Conservation (phyloP, 2,113 vertebrate species). For the Tamias sibiricus region DNA sequence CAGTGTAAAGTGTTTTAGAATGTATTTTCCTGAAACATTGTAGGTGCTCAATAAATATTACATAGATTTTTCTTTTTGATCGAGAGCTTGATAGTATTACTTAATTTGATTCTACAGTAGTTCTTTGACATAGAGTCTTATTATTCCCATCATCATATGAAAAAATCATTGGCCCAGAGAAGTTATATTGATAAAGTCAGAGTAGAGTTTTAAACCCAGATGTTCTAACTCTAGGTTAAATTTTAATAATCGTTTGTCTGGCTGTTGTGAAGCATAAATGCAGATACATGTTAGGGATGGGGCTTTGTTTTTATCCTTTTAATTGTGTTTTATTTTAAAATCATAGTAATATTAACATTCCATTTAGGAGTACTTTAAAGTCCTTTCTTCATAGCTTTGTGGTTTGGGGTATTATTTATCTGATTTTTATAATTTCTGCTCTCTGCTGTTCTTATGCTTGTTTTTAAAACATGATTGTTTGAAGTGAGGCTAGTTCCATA, state of each 20-base stretch:
- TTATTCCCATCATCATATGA: background rate
- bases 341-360: background rate
- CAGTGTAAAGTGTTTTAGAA: background rate
- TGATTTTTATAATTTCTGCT: background rate
- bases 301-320: background rate
- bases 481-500: background rate
- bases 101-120: background rate
- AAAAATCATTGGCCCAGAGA: background rate
- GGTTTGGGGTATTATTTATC: background rate
- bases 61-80: background rate
- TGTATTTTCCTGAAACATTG: background rate
- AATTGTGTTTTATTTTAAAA: constrained; percentile 42
- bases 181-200: background rate
- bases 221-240: background rate
- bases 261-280: background rate
- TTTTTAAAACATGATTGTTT: constrained; percentile 47
- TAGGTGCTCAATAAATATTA: background rate
- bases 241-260: background rate
- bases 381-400: constrained; percentile 4
- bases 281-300: background rate
- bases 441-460: background rate
- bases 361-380: background rate
- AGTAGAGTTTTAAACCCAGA: background rate
- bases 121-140: background rate
- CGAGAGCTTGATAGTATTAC: background rate